Evolutionary conservation across 2,888 invertebrate genomes (phyloP).

Genomic region (Drosophila monieri): DNA sequence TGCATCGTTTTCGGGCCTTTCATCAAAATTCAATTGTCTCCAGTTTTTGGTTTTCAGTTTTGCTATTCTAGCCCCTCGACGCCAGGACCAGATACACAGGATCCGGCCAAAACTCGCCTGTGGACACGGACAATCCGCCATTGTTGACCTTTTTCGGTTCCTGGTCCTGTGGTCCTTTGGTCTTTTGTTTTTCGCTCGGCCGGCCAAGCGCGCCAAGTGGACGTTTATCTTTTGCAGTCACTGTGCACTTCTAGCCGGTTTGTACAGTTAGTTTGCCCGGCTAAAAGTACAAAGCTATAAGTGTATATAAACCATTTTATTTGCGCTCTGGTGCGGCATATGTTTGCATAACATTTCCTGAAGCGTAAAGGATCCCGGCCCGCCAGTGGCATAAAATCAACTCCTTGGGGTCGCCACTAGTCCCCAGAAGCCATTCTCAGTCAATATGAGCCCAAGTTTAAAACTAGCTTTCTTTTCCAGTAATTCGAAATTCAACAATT

Average conservation of each 20-base stretch:
- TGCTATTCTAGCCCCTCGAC: constrained; percentile 47
- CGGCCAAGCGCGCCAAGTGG: constrained; percentile 73
- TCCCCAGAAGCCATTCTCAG: too few relatives aligned
- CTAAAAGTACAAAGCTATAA: constrained; percentile 36
- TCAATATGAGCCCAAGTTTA: too few relatives aligned
- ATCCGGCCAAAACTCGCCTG: constrained; percentile 24
- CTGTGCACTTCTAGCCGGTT: constrained; percentile 55
- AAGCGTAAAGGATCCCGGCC: constrained; percentile 27
- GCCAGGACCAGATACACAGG: constrained; percentile 50
- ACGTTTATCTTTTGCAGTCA: constrained; percentile 78
- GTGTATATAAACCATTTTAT: constrained; percentile 58
- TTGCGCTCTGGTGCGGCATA: constrained; percentile 69
- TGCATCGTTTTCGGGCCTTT: constrained; percentile 49
- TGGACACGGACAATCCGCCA: constrained; percentile 41
- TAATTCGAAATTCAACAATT: too few relatives aligned
- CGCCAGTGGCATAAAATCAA: constrained; percentile 9
- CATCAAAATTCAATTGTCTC: constrained; percentile 78
- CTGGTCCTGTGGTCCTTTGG: constrained; percentile 53
- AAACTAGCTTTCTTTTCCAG: too few relatives aligned
- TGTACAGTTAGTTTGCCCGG: constrained; percentile 19
- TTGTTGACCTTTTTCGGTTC: constrained; percentile 73
- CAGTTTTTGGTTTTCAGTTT: constrained; percentile 49
- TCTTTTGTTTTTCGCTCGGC: constrained; percentile 64
- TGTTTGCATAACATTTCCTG: constrained; percentile 72
- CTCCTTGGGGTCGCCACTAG: constrained; percentile 10